Evolutionary conservation across 2,888 invertebrate species (phyloP).

Genomic region (Graphium colonna): DNA sequence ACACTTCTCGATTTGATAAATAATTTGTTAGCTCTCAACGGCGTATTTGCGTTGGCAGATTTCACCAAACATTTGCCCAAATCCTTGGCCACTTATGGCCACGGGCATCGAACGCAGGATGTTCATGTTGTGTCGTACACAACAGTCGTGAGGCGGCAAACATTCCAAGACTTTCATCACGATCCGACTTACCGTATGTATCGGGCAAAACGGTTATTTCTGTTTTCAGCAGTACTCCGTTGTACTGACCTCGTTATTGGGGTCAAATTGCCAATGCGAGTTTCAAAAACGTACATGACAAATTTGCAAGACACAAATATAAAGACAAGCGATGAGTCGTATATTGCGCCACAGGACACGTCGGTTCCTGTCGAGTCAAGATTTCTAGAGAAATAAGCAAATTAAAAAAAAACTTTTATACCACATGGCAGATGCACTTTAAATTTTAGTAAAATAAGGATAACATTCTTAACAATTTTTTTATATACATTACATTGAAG

Average conservation of each 20-base stretch:
- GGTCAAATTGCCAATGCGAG: background rate
- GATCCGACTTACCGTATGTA: slow-evolving; percentile 6
- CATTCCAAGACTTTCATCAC: slow-evolving; percentile 14
- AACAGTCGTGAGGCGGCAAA: slow-evolving; percentile 14
- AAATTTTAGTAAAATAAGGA: no score
- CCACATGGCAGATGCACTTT: no score
- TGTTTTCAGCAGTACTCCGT: slow-evolving; percentile 2
- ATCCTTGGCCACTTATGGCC: slow-evolving; percentile 3
- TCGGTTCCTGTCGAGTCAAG: no score
- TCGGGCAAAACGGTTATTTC: slow-evolving; percentile 19
- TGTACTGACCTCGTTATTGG: slow-evolving; percentile 9
- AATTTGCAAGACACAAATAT: no score
- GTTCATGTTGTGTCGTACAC: slow-evolving; percentile 3
- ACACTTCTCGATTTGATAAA: no score
- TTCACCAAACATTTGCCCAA: no score
- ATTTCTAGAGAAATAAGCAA: no score
- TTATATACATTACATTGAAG: no score
- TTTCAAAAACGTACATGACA: background rate
- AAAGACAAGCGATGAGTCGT: background rate
- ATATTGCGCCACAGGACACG: background rate
- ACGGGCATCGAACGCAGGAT: background rate
- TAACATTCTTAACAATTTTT: no score
- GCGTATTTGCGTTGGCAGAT: no score
- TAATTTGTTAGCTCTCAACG: no score
- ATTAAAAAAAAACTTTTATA: no score